phyloP scores from a whole-genome alignment of 2,888 invertebrate species.

The Sisyra nigra region DNA sequence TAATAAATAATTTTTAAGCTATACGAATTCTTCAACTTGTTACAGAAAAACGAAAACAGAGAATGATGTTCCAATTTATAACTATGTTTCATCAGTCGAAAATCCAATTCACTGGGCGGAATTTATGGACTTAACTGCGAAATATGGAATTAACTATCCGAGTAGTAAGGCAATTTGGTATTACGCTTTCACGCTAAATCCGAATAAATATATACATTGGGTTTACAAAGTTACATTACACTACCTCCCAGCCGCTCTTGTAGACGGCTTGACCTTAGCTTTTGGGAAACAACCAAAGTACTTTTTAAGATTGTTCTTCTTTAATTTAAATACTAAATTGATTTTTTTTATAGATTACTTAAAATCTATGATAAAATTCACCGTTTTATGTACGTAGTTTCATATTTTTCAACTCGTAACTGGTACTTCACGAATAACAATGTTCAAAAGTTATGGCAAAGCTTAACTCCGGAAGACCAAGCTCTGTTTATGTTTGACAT shows the following conservation, averaged over 20 bases:
- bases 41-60: conserved; percentile 10
- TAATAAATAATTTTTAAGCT: too few species aligned
- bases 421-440: conserved; percentile 56
- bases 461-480: conserved; percentile 29
- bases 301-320: conserved; percentile 15
- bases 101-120: conserved; percentile 70
- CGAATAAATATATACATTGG: conserved; percentile 36
- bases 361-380: conserved; percentile 67
- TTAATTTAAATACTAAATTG: background rate
- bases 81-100: conserved; percentile 70
- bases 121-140: conserved; percentile 39
- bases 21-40: too few species aligned
- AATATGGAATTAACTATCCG: conserved; percentile 38
- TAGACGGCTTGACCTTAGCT: conserved; percentile 36
- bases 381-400: conserved; percentile 52
- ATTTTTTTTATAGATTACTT: conserved; percentile 41
- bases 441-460: conserved; percentile 39
- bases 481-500: conserved; percentile 60
- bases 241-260: conserved; percentile 43
- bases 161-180: conserved; percentile 52
- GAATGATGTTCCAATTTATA: conserved; percentile 54
- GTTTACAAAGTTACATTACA: conserved; percentile 48
- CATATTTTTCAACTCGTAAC: conserved; percentile 57
- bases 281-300: conserved; percentile 44
- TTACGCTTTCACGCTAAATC: conserved; percentile 46